These are phyloP conservation scores for Theristicus caerulescens DNA, from an alignment of 2,113 vertebrate genomes.

Conservation along the genomic window DNA sequence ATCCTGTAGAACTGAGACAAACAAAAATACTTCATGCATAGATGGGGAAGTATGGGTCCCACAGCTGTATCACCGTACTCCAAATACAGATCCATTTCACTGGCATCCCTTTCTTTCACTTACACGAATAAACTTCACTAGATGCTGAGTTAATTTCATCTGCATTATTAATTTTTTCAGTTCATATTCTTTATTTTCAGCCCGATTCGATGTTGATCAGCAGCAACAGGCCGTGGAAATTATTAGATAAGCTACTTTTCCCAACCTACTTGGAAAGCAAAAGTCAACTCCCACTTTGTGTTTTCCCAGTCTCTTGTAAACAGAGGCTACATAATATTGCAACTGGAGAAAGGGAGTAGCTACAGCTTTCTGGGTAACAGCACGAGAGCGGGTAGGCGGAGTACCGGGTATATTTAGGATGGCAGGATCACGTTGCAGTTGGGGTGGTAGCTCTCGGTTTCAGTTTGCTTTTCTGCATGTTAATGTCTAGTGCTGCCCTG, in stretches of 20 bases:
- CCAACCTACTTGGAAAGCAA: background rate
- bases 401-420: background rate
- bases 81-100: background rate
- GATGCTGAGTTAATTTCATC: background rate
- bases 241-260: background rate
- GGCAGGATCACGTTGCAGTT: background rate
- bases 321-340: background rate
- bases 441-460: constrained; percentile 1
- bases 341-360: background rate
- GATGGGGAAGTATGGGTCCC: background rate
- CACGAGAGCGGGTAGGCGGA: accelerated
- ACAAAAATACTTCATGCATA: background rate
- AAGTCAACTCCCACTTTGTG: background rate
- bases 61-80: background rate
- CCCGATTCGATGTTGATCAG: background rate
- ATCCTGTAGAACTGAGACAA: background rate
- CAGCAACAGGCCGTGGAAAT: background rate
- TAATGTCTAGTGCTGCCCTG: background rate
- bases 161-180: background rate
- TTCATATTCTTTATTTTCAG: background rate
- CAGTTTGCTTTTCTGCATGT: background rate
- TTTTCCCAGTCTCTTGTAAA: background rate
- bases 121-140: background rate
- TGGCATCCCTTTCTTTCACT: background rate
- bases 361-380: background rate